Base-by-base conservation (phyloP, 2,797 vertebrate species). In the Silurus lanzhouensis region DNA sequence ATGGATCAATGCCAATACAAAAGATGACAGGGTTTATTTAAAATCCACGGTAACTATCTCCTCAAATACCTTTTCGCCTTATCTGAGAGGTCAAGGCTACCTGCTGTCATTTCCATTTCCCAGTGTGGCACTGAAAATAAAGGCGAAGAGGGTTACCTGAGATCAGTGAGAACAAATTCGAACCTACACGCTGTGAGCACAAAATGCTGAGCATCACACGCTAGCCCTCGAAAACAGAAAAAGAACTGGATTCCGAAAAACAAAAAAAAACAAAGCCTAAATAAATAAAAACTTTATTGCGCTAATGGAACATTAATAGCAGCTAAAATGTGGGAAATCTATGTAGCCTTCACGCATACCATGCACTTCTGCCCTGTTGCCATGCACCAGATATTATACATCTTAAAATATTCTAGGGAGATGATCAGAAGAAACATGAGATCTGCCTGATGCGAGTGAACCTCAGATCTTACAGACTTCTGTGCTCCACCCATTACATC, bases 401-500 rank as follows among this genome's bases (percentile, higher is more conserved):
- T 3, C 25, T 10, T 66, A 6, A 19, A 68, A 19, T 5, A 70
- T 70, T 38, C 19, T 55, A 48, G 31, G 15, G 25, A 60, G 4
- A 20, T 1, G 3, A 31, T 60, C 55, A 77, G 38, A 38, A 77
- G 52, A 60, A 60, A 38, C 15, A 12, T 13, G 74, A 76, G 75
- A 60, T 60, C 57, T 55, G 48, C 14, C 48, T 13, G 10, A 38
- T 78, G 75, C n/a, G 60, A 20, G 17, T 58, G 17, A 58, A 58
- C 17, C 71, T 2, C 5, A 31, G 31, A 14, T 63, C 31, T 63
- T n/a, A 9, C 25, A 31, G 60, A n/a, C 38, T n/a, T 15, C 75
- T 25, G 55, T 58, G 13, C 60, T n/a, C 60, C 77, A 84, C 85
- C 85, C 75, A 86, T 89, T 87, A 88, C 66, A 81, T 85, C 58